A percentile compares a stretch with the other conserved stretches of the same genome.
Conservation (phyloP, 1,140 invertebrate genomes). For the Drosophila azteca region DNA sequence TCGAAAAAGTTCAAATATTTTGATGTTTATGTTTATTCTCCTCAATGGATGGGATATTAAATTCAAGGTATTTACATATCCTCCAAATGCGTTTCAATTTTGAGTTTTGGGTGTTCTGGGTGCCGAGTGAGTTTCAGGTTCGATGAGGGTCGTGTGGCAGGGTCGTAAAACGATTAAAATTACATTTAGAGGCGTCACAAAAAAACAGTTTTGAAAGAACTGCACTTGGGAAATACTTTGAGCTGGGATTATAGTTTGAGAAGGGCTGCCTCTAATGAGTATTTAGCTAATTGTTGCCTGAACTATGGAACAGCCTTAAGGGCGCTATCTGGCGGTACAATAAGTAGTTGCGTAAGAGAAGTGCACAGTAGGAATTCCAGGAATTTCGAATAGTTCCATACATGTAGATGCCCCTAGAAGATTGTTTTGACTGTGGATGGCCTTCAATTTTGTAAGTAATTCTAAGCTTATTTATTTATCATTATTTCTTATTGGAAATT, state of each 20-base stretch:
- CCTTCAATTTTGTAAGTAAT: too few relatives aligned
- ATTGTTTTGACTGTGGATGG: too few relatives aligned
- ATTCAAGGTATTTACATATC: slow-evolving; percentile 20
- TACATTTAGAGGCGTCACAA: slow-evolving; percentile 23
- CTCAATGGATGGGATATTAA: slow-evolving; percentile 16
- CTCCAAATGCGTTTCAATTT: slow-evolving; percentile 37
- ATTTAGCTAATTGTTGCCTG: too few relatives aligned
- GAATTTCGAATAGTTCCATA: too few relatives aligned
- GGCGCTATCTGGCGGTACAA: too few relatives aligned
- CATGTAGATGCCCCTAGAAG: too few relatives aligned
- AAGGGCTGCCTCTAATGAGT: too few relatives aligned
- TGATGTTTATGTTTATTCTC: slow-evolving; percentile 22
- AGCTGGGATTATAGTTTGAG: slow-evolving; percentile 24
- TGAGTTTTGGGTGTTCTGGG: slow-evolving; percentile 21
- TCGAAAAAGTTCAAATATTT: slow-evolving; percentile 36
- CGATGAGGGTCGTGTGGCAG: slow-evolving; percentile 4
- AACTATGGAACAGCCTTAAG: too few relatives aligned
- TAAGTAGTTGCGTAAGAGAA: too few relatives aligned
- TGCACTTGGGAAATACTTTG: not conserved
- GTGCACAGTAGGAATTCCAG: too few relatives aligned
- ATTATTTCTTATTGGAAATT: too few relatives aligned
- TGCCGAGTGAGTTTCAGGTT: slow-evolving; percentile 19
- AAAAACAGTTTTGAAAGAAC: not conserved
- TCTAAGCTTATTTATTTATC: too few relatives aligned
- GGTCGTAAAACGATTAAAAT: slow-evolving; percentile 20